A percentile compares a stretch with the other conserved stretches of the same genome.
phyloP scores from a whole-genome alignment of 2,888 invertebrate species.

The Liodrosophila aerea region DNA sequence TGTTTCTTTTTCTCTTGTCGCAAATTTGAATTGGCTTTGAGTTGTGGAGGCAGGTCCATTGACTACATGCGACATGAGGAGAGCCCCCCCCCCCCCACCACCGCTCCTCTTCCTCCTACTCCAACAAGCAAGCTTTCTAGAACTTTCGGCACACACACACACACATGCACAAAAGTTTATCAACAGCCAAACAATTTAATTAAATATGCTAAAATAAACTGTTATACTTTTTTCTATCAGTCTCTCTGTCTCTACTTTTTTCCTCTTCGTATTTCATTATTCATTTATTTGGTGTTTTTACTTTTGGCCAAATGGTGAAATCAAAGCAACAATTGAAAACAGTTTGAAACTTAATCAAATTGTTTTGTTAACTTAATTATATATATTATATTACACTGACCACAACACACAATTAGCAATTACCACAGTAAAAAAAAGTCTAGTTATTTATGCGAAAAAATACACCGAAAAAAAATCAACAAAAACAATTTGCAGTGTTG shows the following conservation, averaged over 20 bases:
- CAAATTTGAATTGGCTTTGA: not conserved
- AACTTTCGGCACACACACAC: constrained; percentile 31
- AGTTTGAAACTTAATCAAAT: constrained; percentile 3
- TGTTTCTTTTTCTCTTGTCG: constrained; percentile 2
- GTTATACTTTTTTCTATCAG: not conserved
- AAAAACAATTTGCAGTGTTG: constrained; percentile 29
- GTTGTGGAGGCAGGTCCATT: too few species aligned
- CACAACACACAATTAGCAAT: too few species aligned
- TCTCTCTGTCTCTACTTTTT: not conserved
- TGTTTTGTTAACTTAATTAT: constrained; percentile 24
- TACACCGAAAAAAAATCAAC: constrained; percentile 4
- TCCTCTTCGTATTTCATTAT: not conserved
- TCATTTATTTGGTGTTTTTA: not conserved
- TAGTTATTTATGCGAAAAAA: too few species aligned
- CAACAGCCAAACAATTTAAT: constrained; percentile 29
- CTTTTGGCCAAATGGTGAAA: constrained; percentile 25
- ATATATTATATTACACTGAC: constrained; percentile 9
- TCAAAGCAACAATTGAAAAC: constrained; percentile 19
- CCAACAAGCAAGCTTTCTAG: constrained; percentile 36
- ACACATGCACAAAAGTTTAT: not conserved
- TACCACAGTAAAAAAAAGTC: too few species aligned
- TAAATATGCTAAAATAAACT: constrained; percentile 4
- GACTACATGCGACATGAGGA: not conserved
- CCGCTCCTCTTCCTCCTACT: too few species aligned
- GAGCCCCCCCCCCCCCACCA: too few species aligned